Evolutionary conservation across 2,113 vertebrate genomes (phyloP), one percentile per base, ranked within the genome.

Genomic region (Platycercus adscitus): DNA sequence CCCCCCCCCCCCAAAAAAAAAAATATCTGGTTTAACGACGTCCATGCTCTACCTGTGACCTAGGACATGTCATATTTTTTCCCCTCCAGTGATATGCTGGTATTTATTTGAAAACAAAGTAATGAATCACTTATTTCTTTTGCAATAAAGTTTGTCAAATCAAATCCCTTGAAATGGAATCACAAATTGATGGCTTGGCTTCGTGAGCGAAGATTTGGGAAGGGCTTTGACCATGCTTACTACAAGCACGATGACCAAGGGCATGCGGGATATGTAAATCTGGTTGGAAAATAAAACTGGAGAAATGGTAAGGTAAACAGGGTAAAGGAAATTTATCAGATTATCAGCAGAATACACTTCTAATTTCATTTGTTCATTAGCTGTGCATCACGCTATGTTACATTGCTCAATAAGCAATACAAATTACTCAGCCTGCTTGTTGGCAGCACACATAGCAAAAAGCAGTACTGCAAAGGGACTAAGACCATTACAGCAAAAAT

Each of bases 81-180:
- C n/a, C 53, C 91, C 71, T 81, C 65, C 29, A 83, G 70, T 55
- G 69, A 26, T 23, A 56, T 5, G 26, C 33, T 20, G 24, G 58
- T 70, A 93, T 33, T 60, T 81, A 94, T 81, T 91, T 46, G 63
- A 87, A 77, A 87, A 83, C 19, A 83, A 80, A 43, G 66, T 60
- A 94, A 90, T 24, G 52, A 94, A 94, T 87, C 81, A 52, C 33
- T 72, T 50, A 79, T 49, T 86, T 55, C 49, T 91, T 91, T 24
- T 87, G 44, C 46, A 82, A 56, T 91, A 18, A 87, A 86, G 39
- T 88, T 86, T 86, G 46, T 11, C 58, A 86, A 88, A 50, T 65
- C 65, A 91, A 89, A 66, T 56, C 44, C 60, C 81, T 37, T 64
- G 41, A 88, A 95, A 95, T 28, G 17, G 12, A 91, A 86, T 73